These are phyloP conservation scores for Cosmorhoe ocellata DNA, from an alignment of 2,888 invertebrate genomes.

Conservation along the genomic window DNA sequence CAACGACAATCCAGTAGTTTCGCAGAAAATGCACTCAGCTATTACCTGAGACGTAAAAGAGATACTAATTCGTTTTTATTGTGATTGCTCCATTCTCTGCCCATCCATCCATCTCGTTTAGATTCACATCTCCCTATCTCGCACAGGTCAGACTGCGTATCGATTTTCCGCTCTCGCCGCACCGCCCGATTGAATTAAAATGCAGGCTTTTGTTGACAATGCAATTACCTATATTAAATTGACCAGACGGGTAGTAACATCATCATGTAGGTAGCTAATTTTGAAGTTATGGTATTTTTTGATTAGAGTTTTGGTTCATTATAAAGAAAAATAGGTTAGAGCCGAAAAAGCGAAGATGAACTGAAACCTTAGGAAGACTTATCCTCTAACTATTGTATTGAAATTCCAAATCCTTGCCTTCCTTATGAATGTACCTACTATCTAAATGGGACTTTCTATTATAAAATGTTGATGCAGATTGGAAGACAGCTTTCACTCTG, in stretches of 20 bases:
- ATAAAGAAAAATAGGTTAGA: too few relatives aligned
- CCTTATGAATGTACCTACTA: too few relatives aligned
- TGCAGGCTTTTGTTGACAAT: conserved; percentile 17
- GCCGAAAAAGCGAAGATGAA: too few relatives aligned
- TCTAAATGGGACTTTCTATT: background rate
- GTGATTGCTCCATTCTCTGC: conserved; percentile 2
- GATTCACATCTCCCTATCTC: conserved; percentile 21
- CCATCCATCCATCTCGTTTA: conserved; percentile 10
- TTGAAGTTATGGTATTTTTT: too few relatives aligned
- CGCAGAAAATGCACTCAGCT: too few relatives aligned
- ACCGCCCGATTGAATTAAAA: conserved; percentile 18
- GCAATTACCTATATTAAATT: conserved; percentile 7
- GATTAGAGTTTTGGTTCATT: too few relatives aligned
- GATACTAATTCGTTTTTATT: background rate
- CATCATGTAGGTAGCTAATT: background rate
- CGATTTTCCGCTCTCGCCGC: conserved; percentile 16
- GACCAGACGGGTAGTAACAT: background rate
- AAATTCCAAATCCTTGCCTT: too few relatives aligned
- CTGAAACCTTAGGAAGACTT: too few relatives aligned
- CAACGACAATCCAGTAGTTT: too few relatives aligned
- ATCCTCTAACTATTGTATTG: too few relatives aligned
- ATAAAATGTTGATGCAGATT: background rate
- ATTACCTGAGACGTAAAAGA: background rate
- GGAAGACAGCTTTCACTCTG: conserved; percentile 4
- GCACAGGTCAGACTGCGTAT: conserved; percentile 24